phyloP scores from a whole-genome alignment of 2,888 invertebrate species.

The Aspidiotus rigidus region DNA sequence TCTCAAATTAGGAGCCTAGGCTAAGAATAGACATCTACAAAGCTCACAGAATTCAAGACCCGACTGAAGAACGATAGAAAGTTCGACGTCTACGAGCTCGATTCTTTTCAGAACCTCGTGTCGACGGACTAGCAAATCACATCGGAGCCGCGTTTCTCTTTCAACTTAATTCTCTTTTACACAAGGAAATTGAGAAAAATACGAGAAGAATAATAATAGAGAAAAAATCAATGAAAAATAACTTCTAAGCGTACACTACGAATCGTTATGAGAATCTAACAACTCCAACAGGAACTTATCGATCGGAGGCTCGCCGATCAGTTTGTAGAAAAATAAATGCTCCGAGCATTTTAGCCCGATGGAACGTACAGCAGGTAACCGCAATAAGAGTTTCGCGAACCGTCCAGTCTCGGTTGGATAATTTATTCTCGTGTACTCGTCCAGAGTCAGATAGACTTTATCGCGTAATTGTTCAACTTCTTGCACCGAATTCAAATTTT shows the following conservation, averaged over 20 bases:
- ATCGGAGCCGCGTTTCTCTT: too few species aligned
- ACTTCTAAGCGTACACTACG: constrained; percentile 28
- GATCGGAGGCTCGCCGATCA: constrained; percentile 77
- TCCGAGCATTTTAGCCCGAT: constrained; percentile 91
- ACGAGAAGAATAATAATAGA: constrained; percentile 1
- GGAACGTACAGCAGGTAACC: constrained; percentile 79
- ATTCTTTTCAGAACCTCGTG: background rate
- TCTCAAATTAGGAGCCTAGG: too few species aligned
- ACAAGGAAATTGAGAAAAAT: background rate
- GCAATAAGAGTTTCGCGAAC: constrained; percentile 85
- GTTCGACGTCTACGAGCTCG: background rate
- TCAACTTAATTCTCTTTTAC: background rate
- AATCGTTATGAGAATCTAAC: constrained; percentile 51
- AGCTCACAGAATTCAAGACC: too few species aligned
- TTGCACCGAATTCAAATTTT: constrained; percentile 71
- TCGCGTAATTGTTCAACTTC: constrained; percentile 82
- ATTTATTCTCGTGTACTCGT: constrained; percentile 82
- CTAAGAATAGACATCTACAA: too few species aligned
- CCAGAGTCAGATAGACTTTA: constrained; percentile 89
- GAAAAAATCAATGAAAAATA: background rate
- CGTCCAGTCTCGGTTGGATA: constrained; percentile 88
- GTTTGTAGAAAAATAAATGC: constrained; percentile 86
- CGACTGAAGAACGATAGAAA: background rate
- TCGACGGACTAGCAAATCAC: background rate
- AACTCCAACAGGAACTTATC: constrained; percentile 75